Evolutionary conservation across 2,888 invertebrate species (phyloP).

Genomic region (Cheilosia pagana): DNA sequence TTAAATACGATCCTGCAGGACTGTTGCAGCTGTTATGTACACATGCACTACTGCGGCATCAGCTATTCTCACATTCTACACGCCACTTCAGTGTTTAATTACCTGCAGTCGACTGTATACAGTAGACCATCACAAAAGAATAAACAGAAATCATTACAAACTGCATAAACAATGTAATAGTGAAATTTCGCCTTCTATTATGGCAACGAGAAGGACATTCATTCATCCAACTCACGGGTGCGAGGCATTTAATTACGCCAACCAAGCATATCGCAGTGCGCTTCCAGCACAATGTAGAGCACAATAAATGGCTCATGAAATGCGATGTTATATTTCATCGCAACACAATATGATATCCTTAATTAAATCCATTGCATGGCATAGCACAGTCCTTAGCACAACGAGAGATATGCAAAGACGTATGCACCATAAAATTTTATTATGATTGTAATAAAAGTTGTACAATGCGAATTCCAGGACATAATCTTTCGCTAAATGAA

Average conservation of each 20-base stretch:
- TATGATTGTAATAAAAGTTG: slow-evolving; percentile 51
- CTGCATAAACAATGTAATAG: slow-evolving; percentile 37
- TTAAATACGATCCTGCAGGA: slow-evolving; percentile 24
- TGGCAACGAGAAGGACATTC: slow-evolving; percentile 1
- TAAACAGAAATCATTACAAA: slow-evolving; percentile 22
- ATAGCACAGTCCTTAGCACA: background rate
- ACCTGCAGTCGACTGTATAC: slow-evolving; percentile 1
- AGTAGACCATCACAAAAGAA: background rate
- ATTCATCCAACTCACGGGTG: slow-evolving; percentile 12
- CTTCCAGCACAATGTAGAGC: slow-evolving; percentile 27
- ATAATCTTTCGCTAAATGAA: slow-evolving; percentile 19
- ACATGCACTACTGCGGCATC: background rate
- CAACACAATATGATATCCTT: slow-evolving; percentile 60
- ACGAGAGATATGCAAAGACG: slow-evolving; percentile 49
- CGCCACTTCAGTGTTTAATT: slow-evolving; percentile 5
- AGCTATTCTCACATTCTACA: background rate
- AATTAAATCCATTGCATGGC: slow-evolving; percentile 52
- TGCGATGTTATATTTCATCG: slow-evolving; percentile 45
- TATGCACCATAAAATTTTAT: slow-evolving; percentile 60
- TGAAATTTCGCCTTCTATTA: background rate
- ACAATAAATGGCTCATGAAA: slow-evolving; percentile 60
- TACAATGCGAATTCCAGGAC: slow-evolving; percentile 35
- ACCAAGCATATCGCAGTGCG: background rate
- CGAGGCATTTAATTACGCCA: slow-evolving; percentile 32
- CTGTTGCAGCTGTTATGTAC: background rate